Conservation (phyloP, 1,140 invertebrate genomes). For the Calosoma granatense region DNA sequence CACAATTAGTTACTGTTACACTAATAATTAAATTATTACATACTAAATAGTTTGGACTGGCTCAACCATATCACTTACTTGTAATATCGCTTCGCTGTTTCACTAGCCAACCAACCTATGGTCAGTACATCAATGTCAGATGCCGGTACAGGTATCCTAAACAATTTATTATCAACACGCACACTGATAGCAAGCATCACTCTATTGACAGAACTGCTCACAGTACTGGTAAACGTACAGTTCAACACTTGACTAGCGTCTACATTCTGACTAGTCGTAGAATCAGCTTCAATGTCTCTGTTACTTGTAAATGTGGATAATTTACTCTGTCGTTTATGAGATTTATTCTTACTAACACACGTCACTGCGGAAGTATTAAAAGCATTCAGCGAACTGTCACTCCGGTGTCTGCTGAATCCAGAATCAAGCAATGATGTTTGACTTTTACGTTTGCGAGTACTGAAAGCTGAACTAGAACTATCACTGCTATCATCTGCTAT, state of each 20-base stretch:
- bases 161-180: conserved; percentile 48
- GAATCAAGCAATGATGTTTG: conserved; percentile 21
- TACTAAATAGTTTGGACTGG: not conserved
- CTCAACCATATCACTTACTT: conserved; percentile 37
- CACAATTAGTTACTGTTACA: too few relatives aligned
- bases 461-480: not conserved
- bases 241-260: conserved; percentile 6
- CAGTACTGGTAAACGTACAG: not conserved
- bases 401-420: conserved; percentile 18
- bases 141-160: conserved; percentile 50
- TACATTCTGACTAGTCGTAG: conserved; percentile 10
- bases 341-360: not conserved
- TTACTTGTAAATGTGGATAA: conserved; percentile 16
- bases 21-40: conserved; percentile 6
- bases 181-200: conserved; percentile 43
- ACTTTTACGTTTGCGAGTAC: conserved; percentile 11
- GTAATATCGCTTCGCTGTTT: conserved; percentile 57
- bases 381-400: not conserved
- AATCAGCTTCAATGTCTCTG: conserved; percentile 14
- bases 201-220: not conserved
- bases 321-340: conserved; percentile 17
- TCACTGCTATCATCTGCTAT: not conserved
- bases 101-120: conserved; percentile 57
- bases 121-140: conserved; percentile 46
- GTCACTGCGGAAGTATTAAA: not conserved